Evolutionary conservation across 1,140 invertebrate genomes (phyloP).

Genomic region (Drosophila virilis): DNA sequence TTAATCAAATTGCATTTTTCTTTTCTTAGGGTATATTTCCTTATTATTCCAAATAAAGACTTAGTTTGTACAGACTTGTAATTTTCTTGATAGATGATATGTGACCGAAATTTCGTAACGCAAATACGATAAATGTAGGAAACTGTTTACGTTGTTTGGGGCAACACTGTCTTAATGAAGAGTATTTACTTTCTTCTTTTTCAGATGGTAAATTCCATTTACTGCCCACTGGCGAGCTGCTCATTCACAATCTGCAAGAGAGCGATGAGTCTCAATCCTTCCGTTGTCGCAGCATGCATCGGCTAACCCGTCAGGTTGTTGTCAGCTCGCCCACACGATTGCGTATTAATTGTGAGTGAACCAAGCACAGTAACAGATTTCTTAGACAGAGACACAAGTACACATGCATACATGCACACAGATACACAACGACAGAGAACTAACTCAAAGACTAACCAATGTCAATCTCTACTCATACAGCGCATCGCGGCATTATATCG

Average conservation of each 20-base stretch:
- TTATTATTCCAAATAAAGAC: too few species aligned
- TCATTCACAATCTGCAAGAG: constrained; percentile 91
- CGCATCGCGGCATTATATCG: constrained; percentile 88
- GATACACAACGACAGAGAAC: constrained; percentile 12
- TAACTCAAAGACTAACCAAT: constrained; percentile 53
- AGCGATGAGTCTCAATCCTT: constrained; percentile 90
- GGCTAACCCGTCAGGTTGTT: constrained; percentile 90
- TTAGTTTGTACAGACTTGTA: too few species aligned
- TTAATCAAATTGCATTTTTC: too few species aligned
- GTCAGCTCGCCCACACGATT: constrained; percentile 89
- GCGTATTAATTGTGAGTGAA: constrained; percentile 88
- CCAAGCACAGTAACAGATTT: constrained; percentile 21
- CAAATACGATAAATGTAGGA: too few species aligned
- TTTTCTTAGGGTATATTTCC: too few species aligned
- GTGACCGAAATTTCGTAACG: too few species aligned
- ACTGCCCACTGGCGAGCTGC: constrained; percentile 91
- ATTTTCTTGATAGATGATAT: too few species aligned
- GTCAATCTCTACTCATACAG: constrained; percentile 83
- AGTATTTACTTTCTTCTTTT: constrained; percentile 50
- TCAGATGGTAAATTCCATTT: constrained; percentile 92
- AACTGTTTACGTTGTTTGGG: too few species aligned
- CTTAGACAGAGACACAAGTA: constrained; percentile 23
- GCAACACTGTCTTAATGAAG: too few species aligned
- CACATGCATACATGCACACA: constrained; percentile 35
- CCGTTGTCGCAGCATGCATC: constrained; percentile 91